These are phyloP conservation scores for Centruroides sculpturatus DNA, from an alignment of 1,140 invertebrate genomes.

Conservation along the genomic window DNA sequence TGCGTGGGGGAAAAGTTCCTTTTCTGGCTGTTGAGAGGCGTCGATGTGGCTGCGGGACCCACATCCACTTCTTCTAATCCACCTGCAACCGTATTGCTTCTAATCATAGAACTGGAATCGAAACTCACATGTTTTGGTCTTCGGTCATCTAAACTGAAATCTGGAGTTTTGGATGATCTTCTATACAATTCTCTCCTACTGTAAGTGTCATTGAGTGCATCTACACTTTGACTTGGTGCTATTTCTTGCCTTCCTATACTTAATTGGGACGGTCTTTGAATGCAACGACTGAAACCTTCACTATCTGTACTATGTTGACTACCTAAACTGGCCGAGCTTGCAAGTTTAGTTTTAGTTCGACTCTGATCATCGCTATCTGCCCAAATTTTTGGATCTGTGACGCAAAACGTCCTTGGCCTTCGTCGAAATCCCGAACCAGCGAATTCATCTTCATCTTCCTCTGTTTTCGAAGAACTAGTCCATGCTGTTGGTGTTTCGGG, in stretches of 20 bases:
- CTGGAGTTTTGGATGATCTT: constrained; percentile 23
- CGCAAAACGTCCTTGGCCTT: constrained; percentile 54
- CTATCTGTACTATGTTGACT: constrained; percentile 6
- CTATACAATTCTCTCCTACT: neutral
- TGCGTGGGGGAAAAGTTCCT: constrained; percentile 12
- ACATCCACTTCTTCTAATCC: constrained; percentile 17
- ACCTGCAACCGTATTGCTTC: constrained; percentile 18
- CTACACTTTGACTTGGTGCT: constrained; percentile 13
- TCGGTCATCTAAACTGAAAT: constrained; percentile 23
- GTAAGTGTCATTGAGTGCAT: constrained; percentile 15
- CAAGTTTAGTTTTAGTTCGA: constrained; percentile 17
- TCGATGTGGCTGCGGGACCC: constrained; percentile 18
- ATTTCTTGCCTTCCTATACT: constrained; percentile 1
- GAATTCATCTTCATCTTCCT: constrained; percentile 37
- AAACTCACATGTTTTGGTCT: constrained; percentile 72
- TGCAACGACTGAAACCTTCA: neutral
- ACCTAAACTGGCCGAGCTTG: constrained; percentile 30
- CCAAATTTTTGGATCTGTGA: constrained; percentile 57
- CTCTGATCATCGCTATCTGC: constrained; percentile 49
- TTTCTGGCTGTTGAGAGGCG: constrained; percentile 14
- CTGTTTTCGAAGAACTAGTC: neutral
- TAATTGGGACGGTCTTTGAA: constrained; percentile 14
- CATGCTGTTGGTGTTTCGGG: neutral
- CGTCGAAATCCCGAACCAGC: constrained; percentile 60
- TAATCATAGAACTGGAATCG: constrained; percentile 33